A percentile compares a stretch with the other conserved stretches of the same genome.
phyloP scores from a whole-genome alignment of 2,113 vertebrate species.

The Pseudorhombus dupliciocellatus region DNA sequence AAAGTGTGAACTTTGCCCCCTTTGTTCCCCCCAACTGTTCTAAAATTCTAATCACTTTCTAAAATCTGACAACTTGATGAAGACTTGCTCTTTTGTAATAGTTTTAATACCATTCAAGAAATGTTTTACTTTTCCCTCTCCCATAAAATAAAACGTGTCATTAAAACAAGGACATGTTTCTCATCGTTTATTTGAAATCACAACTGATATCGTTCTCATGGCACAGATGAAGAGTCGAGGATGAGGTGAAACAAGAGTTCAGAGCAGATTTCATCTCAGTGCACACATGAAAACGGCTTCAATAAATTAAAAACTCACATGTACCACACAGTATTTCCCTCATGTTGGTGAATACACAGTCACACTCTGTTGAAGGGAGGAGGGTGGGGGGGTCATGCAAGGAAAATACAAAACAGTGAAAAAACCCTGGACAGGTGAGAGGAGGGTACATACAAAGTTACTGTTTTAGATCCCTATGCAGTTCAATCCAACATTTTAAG shows the following conservation, averaged over 20 bases:
- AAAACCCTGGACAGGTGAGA: conserved; percentile 16
- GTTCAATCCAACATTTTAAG: conserved; percentile 26
- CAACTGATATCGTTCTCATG: conserved; percentile 49
- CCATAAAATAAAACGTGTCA: conserved; percentile 72
- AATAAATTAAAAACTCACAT: conserved; percentile 75
- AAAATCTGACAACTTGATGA: conserved; percentile 53
- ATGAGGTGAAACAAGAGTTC: conserved; percentile 58
- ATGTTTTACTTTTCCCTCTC: conserved; percentile 62
- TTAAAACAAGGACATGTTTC: conserved; percentile 21
- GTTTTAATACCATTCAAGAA: conserved; percentile 72
- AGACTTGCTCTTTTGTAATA: conserved; percentile 70
- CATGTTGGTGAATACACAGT: conserved; percentile 6
- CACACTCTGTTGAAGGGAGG: background rate
- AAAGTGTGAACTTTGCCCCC: conserved; percentile 35
- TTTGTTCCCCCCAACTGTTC: conserved; percentile 11
- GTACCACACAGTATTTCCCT: conserved; percentile 62
- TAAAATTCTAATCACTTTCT: conserved; percentile 38
- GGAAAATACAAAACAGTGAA: conserved; percentile 25
- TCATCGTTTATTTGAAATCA: conserved; percentile 59
- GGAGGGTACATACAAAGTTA: background rate
- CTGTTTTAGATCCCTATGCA: background rate
- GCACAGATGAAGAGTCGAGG: conserved; percentile 66
- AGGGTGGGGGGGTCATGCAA: conserved; percentile 49
- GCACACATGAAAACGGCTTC: conserved; percentile 70
- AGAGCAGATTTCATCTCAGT: conserved; percentile 66